Base-by-base conservation (phyloP, 2,113 vertebrate species). In the Puffinus mauretanicus region DNA sequence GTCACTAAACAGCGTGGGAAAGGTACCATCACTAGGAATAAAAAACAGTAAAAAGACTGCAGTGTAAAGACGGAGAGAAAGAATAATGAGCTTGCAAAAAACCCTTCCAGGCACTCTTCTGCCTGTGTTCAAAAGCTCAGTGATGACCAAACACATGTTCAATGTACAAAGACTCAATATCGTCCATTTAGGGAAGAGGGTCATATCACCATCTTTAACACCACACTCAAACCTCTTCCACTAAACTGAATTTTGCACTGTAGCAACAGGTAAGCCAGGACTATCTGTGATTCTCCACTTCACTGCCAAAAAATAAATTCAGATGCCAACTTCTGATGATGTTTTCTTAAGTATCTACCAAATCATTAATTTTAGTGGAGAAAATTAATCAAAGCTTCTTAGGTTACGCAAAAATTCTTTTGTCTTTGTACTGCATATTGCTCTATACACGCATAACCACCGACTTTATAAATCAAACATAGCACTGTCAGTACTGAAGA, bases 81-180 rank as follows among this genome's bases (percentile, higher is more conserved):
- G 13, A 77, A 62, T 20, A 47, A 26, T 11, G 29, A 57, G 42
- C 52, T 46, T 62, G n/a, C 47, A 73, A 36, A 77, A 58, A 71
- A 10, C 16, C 24, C 18, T 44, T 16, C 18, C 60, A 84, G 76
- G 32, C 22, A 57, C 12, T 58, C 36, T 86, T 42, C 69, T 73
- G 65, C 20, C 58, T 42, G 15, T 46, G 44, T 46, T 25, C 20
- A 18, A 65, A 40, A 62, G 76, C 27, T 62, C 36, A 49, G 5
- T 11, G 42, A 77, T 1, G 4, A 57, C 14, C 65, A 78, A 27
- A 40, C n/a, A 26, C 6, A 71, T 11, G 16, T 2, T 16, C 75
- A 34, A 11, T 17, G 21, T 17, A 40, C 12, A 32, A 16, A 76
- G 27, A 29, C 27, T 46, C 86, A 6, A 0, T 1, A 20, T 8